Evolutionary conservation across 2,888 invertebrate genomes (phyloP).

Genomic region (Pteria penguin): DNA sequence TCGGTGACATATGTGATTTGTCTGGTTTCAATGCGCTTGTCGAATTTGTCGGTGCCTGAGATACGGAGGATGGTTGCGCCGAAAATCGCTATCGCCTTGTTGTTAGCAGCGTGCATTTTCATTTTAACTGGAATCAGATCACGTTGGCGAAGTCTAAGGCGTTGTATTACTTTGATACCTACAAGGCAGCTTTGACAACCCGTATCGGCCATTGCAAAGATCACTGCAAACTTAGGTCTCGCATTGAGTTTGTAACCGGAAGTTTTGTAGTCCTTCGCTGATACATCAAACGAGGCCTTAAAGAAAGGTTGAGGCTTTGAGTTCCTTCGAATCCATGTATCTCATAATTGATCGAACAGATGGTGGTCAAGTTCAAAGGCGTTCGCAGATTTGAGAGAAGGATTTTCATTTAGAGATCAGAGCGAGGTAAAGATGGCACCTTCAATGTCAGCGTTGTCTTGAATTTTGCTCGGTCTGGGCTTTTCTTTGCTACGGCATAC

Average conservation of each 20-base stretch:
- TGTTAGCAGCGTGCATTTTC: constrained; percentile 63
- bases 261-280: constrained; percentile 39
- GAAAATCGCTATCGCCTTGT: constrained; percentile 58
- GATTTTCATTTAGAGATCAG: constrained; percentile 16
- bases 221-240: constrained; percentile 4
- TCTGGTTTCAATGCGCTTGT: constrained; percentile 46
- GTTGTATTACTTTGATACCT: constrained; percentile 48
- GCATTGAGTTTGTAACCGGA: constrained; percentile 41
- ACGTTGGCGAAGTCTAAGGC: constrained; percentile 48
- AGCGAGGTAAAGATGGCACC: constrained; percentile 44
- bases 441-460: background rate
- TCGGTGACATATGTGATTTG: constrained; percentile 63
- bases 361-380: constrained; percentile 52
- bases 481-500: constrained; percentile 50
- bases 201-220: constrained; percentile 55
- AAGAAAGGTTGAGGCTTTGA: constrained; percentile 55
- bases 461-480: background rate
- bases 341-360: constrained; percentile 42
- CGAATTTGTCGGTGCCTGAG: constrained; percentile 29
- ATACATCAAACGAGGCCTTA: constrained; percentile 18
- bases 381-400: background rate
- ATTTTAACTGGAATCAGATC: constrained; percentile 65
- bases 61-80: constrained; percentile 55
- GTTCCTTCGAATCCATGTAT: constrained; percentile 39
- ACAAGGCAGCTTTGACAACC: constrained; percentile 60